phyloP scores from a whole-genome alignment of 2,113 vertebrate genomes.

The Cisticola juncidis region DNA sequence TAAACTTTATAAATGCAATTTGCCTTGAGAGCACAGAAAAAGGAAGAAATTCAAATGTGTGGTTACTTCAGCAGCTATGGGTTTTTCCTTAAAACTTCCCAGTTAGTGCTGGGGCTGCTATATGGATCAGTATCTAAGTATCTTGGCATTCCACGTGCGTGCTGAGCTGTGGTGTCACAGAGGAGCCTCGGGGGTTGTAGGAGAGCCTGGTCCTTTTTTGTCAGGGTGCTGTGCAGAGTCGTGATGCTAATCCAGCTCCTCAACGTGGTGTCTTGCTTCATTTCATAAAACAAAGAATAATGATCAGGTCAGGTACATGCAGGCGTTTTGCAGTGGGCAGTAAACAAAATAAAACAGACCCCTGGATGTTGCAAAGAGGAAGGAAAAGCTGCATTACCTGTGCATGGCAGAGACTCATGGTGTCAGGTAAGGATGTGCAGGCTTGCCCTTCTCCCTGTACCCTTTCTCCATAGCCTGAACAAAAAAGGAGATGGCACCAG shows the following conservation, averaged over 20 bases:
- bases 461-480: neutral
- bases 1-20: neutral
- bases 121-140: neutral
- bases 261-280: rapidly evolving
- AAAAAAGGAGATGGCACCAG: neutral
- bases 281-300: neutral
- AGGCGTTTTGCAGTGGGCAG: neutral
- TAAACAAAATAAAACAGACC: neutral
- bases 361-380: neutral
- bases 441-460: neutral
- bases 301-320: neutral
- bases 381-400: neutral
- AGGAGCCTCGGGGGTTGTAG: rapidly evolving
- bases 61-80: neutral
- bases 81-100: neutral
- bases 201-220: neutral
- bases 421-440: neutral
- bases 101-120: neutral
- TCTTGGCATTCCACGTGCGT: neutral
- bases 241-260: neutral
- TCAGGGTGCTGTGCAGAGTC: rapidly evolving
- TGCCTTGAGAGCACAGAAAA: neutral
- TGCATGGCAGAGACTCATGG: rapidly evolving
- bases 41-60: neutral
- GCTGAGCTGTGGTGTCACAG: rapidly evolving